Evolutionary conservation across 1,140 invertebrate genomes (phyloP), one percentile per base, ranked within the genome.

Genomic region (Anthonomus grandis): DNA sequence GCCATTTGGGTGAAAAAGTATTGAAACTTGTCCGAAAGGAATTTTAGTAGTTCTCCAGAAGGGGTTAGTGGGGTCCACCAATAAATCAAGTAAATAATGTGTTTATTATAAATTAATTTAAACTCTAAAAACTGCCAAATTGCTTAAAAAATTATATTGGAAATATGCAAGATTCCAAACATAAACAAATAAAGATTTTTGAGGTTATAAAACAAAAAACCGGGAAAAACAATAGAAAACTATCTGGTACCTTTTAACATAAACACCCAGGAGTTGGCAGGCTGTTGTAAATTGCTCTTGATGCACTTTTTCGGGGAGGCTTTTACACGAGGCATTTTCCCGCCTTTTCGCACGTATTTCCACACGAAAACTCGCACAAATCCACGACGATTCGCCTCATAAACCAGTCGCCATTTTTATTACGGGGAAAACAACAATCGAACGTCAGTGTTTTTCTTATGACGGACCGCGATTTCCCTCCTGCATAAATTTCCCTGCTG

Each of bases 251-350:
- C 82, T 80, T 83, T 84, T 57, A 82, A 70, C 21, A 86, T 69
- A 60, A 86, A 79, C 59, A 85, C 75, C 83, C 83, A 85, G 15
- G 82, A 83, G 66, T 81, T 85, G 64, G 65, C 60, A 12, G 71
- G 65, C 45, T 71, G 64, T 56, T 72, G 68, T 34, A 71, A 37
- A 42, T 73, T 73, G 10, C 74, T 70, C 65, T 81, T 80, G 31
- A 79, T 75, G 64, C 76, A 78, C 70, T 81, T 80, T 69, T 79
- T 79, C 4, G 80, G 78, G 5, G 77, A 77, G 42, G 74, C 72
- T 69, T 81, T 81, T 19, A 78, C 73, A 23, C 79, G 76, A 57
- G 78, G 78, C 78, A 81, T 81, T 42, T 56, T 56, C 38, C 17
- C 13, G 13, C 38, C 18, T 34, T 42, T 25, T 31, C 5, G 10